Evolutionary conservation across 2,888 invertebrate genomes (phyloP), one percentile per base, ranked within the genome.

Genomic region (Xestia ashworthii): DNA sequence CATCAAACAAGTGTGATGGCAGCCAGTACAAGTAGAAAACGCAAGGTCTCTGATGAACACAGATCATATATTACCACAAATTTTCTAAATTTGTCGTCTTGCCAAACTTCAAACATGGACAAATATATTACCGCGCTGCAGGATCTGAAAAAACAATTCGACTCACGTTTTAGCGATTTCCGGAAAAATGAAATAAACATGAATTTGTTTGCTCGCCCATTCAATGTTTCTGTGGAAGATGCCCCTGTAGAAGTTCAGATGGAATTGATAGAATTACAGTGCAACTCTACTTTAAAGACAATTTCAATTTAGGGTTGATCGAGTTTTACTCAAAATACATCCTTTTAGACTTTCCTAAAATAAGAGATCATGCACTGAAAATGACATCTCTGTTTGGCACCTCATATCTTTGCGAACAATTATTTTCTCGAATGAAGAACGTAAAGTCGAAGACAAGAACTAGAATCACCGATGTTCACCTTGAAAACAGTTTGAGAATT

Each of bases 381-480:
- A 65, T 44, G 14, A 65, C 44, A 44, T 44, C 65, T 65, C 65
- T 65, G 14, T 65, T 44, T 44, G n/a, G 65, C 65, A 65, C n/a
- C 44, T n/a, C 44, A n/a, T 65, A 41, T 65, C 41, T 60, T 25
- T 44, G 44, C 22, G 41, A 66, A 41, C 50, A 68, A 50, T 68
- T 69, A 60, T 69, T 69, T 74, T 74, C 62, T 19, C 60, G 62
- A 12, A 74, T 74, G 69, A 74, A 74, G 25, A 65, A 70, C 44
- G 50, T 70, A 16, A 75, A 75, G 48, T 70, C 32, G 11, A 75
- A 70, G 25, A 53, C 55, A 3, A 75, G 32, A 64, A 70, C 62
- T 32, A 64, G 75, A 75, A 75, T 75, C 70, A 65, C 75, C 53
- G 75, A 75, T 75, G 55, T 53, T 70, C 75, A 64, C 64, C 75